phyloP scores from a whole-genome alignment of 2,888 invertebrate species.

The Cephus sareptanus region DNA sequence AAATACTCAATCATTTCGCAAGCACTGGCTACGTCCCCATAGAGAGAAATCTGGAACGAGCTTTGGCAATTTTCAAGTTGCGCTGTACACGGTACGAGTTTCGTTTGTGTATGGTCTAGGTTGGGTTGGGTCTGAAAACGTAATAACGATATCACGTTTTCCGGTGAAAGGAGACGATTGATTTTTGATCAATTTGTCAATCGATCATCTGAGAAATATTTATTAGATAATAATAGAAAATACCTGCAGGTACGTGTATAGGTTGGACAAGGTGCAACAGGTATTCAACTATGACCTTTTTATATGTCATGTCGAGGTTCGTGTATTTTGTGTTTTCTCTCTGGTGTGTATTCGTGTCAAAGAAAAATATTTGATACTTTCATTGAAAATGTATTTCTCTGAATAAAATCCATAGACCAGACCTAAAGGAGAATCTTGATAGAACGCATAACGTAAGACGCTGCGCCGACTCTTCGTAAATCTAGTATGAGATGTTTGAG shows the following conservation, averaged over 20 bases:
- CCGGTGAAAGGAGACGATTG: no score
- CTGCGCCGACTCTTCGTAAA: neutral
- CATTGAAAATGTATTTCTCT: neutral
- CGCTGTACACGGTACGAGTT: no score
- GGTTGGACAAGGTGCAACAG: neutral
- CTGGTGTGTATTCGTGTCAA: neutral
- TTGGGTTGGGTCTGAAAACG: no score
- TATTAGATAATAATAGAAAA: neutral
- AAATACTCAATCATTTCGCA: constrained; percentile 27
- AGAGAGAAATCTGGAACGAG: no score
- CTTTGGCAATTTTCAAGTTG: no score
- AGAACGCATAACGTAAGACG: neutral
- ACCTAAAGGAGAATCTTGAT: neutral
- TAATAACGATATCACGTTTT: no score
- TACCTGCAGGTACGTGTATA: neutral
- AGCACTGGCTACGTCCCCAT: neutral
- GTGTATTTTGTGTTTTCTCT: neutral
- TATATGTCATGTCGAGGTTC: neutral
- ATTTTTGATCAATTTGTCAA: no score
- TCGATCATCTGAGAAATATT: neutral
- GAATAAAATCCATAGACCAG: neutral
- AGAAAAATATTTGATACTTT: neutral
- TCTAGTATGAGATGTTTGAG: neutral
- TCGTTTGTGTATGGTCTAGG: no score
- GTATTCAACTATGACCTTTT: neutral